Evolutionary conservation across 1,140 invertebrate species (phyloP).

Genomic region (Hesperophylax magnus): DNA sequence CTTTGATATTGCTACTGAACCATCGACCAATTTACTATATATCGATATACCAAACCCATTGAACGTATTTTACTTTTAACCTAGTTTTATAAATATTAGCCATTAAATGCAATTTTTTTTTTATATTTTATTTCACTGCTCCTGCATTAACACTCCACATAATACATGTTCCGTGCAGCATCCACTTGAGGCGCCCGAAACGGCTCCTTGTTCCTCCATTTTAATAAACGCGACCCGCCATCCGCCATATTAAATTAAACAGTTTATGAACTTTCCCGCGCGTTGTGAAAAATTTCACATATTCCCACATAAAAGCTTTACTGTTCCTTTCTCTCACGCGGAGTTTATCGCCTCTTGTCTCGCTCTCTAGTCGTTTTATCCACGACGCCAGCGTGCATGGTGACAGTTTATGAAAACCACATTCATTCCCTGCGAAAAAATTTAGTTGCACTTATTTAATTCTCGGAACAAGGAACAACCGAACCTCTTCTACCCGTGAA

Average conservation of each 20-base stretch:
- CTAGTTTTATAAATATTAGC: too few species aligned
- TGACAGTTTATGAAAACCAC: slow-evolving; percentile 44
- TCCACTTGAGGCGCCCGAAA: slow-evolving; percentile 7
- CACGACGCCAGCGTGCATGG: background rate
- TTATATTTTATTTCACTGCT: too few species aligned
- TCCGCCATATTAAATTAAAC: slow-evolving; percentile 34
- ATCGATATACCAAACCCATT: too few species aligned
- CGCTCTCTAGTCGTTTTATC: background rate
- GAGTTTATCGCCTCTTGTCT: background rate
- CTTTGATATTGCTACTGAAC: too few species aligned
- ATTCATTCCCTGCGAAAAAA: slow-evolving; percentile 34
- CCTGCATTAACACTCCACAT: too few species aligned
- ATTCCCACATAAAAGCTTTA: background rate
- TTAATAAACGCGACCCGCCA: slow-evolving; percentile 13
- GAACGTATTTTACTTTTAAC: too few species aligned
- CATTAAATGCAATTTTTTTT: too few species aligned
- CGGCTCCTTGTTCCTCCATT: slow-evolving; percentile 2
- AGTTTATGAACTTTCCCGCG: slow-evolving; percentile 31
- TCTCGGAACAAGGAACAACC: background rate
- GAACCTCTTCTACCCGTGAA: background rate
- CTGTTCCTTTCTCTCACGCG: slow-evolving; percentile 9
- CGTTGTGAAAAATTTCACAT: slow-evolving; percentile 7
- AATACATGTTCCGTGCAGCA: background rate
- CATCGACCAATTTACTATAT: too few species aligned
- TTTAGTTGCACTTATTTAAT: slow-evolving; percentile 31